A percentile compares a stretch with the other conserved stretches of the same genome.
Conservation (phyloP, 2,797 vertebrate genomes). For the Malacoraja senta region DNA sequence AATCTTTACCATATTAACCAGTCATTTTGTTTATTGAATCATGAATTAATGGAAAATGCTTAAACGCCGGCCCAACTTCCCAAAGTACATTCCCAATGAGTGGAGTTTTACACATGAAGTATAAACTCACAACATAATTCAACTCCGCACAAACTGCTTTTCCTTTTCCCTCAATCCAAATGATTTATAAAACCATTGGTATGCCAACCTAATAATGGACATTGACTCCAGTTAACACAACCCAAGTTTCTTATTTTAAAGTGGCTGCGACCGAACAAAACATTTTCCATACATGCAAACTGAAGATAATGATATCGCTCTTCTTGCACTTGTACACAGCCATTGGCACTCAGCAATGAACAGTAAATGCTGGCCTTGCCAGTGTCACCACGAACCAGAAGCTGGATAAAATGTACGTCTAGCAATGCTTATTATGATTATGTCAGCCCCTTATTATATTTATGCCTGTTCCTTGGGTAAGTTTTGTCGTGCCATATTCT, state of each 20-base stretch:
- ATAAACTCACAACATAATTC: background rate
- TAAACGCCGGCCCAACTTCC: background rate
- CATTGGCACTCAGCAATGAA: background rate
- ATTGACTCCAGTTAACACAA: background rate
- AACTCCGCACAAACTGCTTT: background rate
- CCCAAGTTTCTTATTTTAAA: background rate
- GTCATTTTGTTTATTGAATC: background rate
- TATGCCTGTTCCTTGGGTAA: background rate
- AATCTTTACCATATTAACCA: background rate
- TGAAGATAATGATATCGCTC: background rate
- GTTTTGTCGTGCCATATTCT: background rate
- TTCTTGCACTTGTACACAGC: background rate
- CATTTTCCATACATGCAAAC: background rate
- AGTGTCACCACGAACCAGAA: too few species aligned
- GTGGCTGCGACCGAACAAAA: background rate
- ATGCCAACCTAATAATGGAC: background rate
- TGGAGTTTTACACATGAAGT: background rate
- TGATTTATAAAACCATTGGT: background rate
- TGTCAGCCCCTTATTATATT: background rate
- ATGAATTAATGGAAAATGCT: background rate
- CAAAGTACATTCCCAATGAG: background rate
- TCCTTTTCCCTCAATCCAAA: background rate
- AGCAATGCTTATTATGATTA: background rate
- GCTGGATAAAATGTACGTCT: background rate
- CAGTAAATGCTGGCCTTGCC: too few species aligned